phyloP scores from a whole-genome alignment of 2,113 vertebrate species.

The Pimephales promelas region DNA sequence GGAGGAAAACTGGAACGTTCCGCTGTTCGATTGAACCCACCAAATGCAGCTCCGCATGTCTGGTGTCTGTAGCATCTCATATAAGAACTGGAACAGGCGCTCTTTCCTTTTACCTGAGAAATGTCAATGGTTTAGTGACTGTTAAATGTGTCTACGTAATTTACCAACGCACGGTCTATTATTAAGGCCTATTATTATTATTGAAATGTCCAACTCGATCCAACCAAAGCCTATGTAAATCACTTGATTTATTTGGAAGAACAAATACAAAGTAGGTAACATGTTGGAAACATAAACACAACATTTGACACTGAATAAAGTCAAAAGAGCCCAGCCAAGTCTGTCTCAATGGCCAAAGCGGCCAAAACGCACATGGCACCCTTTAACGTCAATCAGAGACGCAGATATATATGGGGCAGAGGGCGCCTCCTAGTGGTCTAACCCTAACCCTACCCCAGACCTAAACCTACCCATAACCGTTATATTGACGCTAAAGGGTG shows the following conservation, averaged over 20 bases:
- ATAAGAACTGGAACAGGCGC: slow-evolving; percentile 82
- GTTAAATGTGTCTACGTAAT: background rate
- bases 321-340: background rate
- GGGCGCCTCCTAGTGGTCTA: too few species aligned
- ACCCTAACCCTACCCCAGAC: too few species aligned
- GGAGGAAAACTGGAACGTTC: slow-evolving; percentile 82
- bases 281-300: slow-evolving; percentile 22
- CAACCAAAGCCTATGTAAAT: background rate
- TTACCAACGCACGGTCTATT: background rate
- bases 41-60: slow-evolving; percentile 81
- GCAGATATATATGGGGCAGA: too few species aligned
- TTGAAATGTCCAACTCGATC: background rate
- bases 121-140: background rate
- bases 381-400: too few species aligned
- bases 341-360: background rate
- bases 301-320: background rate
- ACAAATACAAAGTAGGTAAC: background rate
- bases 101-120: slow-evolving; percentile 78
- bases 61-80: slow-evolving; percentile 80
- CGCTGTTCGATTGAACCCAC: slow-evolving; percentile 78
- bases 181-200: background rate
- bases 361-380: too few species aligned
- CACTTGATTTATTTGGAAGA: background rate
- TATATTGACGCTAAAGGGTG: too few species aligned
- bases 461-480: too few species aligned